These are phyloP conservation scores for Pelobates cultripes DNA, from an alignment of 2,797 vertebrate genomes.

Conservation along the genomic window DNA sequence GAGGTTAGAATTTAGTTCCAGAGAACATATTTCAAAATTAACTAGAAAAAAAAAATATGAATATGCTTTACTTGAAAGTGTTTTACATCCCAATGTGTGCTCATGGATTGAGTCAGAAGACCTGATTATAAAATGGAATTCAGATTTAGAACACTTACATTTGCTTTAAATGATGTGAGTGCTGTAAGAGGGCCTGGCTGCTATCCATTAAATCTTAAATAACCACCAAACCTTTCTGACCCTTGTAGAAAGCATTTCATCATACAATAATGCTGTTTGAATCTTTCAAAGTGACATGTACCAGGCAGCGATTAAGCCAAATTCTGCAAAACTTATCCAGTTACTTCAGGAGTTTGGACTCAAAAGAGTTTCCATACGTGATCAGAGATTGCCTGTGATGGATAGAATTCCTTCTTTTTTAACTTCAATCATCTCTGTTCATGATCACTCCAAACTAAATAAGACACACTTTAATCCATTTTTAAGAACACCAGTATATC, in stretches of 20 bases:
- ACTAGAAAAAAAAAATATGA: neutral
- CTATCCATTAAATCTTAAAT: slow-evolving; percentile 33
- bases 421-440: slow-evolving; percentile 36
- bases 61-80: neutral
- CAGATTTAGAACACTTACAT: slow-evolving; percentile 9
- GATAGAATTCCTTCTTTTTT: slow-evolving; percentile 32
- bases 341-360: slow-evolving; percentile 28
- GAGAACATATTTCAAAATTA: neutral
- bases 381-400: slow-evolving; percentile 30
- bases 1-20: neutral
- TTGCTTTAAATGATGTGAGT: slow-evolving; percentile 21
- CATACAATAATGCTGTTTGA: slow-evolving; percentile 29
- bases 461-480: slow-evolving; percentile 16
- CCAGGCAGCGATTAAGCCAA: slow-evolving; percentile 33
- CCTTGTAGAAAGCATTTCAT: slow-evolving; percentile 37
- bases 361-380: slow-evolving; percentile 48
- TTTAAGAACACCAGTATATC: slow-evolving; percentile 3
- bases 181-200: slow-evolving; percentile 24
- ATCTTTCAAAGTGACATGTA: slow-evolving; percentile 30
- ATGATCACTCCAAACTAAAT: slow-evolving; percentile 39
- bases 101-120: slow-evolving; percentile 27
- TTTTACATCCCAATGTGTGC: neutral
- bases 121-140: slow-evolving; percentile 23
- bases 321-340: slow-evolving; percentile 40
- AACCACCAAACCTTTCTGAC: slow-evolving; percentile 28